Evolutionary conservation across 1,140 invertebrate genomes (phyloP).

Genomic region (Harlomillsia oculata): DNA sequence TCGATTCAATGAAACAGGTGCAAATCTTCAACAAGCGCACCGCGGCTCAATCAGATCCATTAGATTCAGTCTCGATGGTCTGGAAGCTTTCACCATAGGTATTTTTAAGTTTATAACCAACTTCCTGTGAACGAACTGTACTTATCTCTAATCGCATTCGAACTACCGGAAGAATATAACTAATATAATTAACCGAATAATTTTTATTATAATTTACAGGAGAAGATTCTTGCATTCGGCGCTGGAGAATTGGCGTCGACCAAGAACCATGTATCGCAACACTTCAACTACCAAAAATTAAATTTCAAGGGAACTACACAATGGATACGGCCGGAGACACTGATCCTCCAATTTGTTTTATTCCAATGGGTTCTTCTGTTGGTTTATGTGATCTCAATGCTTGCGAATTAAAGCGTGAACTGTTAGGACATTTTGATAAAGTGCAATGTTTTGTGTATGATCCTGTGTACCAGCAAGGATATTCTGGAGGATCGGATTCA

Average conservation of each 20-base stretch:
- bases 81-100: too few relatives aligned
- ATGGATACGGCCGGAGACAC: conserved; percentile 1
- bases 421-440: conserved; percentile 20
- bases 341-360: conserved; percentile 17
- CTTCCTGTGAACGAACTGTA: too few relatives aligned
- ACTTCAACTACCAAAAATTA: conserved; percentile 6
- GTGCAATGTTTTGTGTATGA: conserved; percentile 23
- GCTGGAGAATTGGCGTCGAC: conserved; percentile 4
- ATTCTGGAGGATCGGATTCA: conserved; percentile 17
- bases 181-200: neutral
- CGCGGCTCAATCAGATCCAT: neutral
- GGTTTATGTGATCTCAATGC: conserved; percentile 16
- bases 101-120: too few relatives aligned
- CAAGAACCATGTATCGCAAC: conserved; percentile 8
- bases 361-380: conserved; percentile 14
- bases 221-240: conserved; percentile 2
- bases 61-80: neutral
- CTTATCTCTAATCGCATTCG: too few relatives aligned
- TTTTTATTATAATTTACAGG: conserved; percentile 8
- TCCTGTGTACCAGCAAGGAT: conserved; percentile 9
- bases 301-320: conserved; percentile 9
- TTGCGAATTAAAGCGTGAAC: conserved; percentile 1
- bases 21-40: conserved; percentile 9
- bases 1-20: neutral
- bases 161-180: too few relatives aligned